Evolutionary conservation across 2,113 vertebrate genomes (phyloP), one percentile per base, ranked within the genome.

Genomic region (Apteryx mantelli): DNA sequence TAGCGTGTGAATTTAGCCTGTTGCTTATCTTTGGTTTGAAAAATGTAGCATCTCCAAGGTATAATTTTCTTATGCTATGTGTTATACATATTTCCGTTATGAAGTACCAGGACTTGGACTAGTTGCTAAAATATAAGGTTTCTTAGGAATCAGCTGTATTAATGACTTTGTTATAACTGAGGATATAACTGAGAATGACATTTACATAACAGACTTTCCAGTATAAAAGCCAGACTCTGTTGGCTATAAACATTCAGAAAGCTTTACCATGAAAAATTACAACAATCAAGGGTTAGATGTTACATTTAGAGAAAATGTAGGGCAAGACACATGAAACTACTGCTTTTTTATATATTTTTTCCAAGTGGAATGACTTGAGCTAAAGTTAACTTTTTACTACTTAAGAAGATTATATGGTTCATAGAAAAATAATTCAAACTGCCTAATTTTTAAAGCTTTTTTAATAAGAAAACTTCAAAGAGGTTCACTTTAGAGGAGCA

Each of bases 391-490:
- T 83, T 95, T 95, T 95, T 96, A 44, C 69, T 91, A 11, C 64
- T 81, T 94, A 93, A 94, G 89, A 83, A 96, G 88, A 88, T 97
- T 73, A 94, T 52, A 56, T 82, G 55, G 73, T 93, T 76, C 64
- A 86, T 93, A 94, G 91, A 86, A 96, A 93, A 97, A 96, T 88
- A 95, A 86, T 95, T 93, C 82, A 76, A 96, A 92, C 61, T 97
- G 60, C 76, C 93, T 96, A 86, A 56, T 90, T 97, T 97, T 93
- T 82, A 92, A 94, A 96, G 79, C 73, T 94, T 94, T 93, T 96
- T 94, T 94, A 96, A 86, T 95, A 94, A 93, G 93, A 97, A 94
- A 94, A 93, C 95, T 97, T 97, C 91, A 96, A 96, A 97, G 96
- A 96, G 76, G 69, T 90, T 93, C 21, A 44, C 81, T 93, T 86